A percentile compares a stretch with the other conserved stretches of the same genome.
Conservation (phyloP, 92 coral and sea anemone species). For the Porites evermanni region DNA sequence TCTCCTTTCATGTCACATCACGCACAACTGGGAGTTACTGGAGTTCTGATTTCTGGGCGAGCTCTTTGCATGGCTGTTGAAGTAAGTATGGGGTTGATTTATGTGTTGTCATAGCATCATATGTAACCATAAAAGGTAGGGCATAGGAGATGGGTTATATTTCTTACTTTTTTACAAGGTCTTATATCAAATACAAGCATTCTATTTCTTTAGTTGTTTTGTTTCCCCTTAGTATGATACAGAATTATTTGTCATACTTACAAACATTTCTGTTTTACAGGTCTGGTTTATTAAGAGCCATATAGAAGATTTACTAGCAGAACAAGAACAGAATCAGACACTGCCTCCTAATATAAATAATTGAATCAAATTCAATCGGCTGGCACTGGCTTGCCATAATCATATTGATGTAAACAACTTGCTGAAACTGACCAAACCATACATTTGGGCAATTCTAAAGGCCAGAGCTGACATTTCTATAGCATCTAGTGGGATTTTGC, state of each 20-base stretch:
- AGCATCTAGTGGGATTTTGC: no score
- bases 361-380: neutral
- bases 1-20: constrained; percentile 48
- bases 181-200: no score
- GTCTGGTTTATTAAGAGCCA: constrained; percentile 53
- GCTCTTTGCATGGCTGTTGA: constrained; percentile 79
- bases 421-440: neutral
- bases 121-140: no score
- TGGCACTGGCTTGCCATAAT: neutral
- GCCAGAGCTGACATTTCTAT: no score
- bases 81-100: constrained; percentile 48
- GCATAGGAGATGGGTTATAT: neutral
- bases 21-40: constrained; percentile 62
- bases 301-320: constrained; percentile 39
- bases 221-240: no score
- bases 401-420: neutral
- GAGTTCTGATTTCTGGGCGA: constrained; percentile 71
- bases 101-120: neutral
- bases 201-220: no score
- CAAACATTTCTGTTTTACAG: neutral
- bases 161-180: neutral
- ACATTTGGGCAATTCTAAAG: neutral
- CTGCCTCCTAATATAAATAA: neutral
- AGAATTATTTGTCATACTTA: neutral
- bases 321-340: constrained; percentile 1